phyloP scores from a whole-genome alignment of 2,888 invertebrate species.

The Drosophila neotestacea region DNA sequence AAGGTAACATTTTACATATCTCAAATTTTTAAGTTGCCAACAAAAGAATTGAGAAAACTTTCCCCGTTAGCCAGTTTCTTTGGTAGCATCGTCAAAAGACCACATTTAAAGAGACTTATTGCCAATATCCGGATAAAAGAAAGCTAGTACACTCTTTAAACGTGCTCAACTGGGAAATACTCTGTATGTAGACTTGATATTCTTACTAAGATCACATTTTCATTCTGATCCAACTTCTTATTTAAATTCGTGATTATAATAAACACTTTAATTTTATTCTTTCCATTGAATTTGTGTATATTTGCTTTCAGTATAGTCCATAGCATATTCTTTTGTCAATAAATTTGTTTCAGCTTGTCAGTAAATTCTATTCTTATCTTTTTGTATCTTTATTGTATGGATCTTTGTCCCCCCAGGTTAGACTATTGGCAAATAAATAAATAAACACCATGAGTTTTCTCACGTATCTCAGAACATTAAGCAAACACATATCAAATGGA shows the following conservation, averaged over 20 bases:
- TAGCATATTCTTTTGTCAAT: neutral
- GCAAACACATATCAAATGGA: no score
- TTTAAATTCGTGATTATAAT: no score
- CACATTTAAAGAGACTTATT: slow-evolving; percentile 40
- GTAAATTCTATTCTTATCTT: no score
- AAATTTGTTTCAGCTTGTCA: neutral
- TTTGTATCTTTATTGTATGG: no score
- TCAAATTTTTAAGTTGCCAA: slow-evolving; percentile 1
- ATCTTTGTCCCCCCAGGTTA: neutral
- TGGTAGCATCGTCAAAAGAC: slow-evolving; percentile 22
- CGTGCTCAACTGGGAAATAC: neutral
- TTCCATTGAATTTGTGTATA: neutral
- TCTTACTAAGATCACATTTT: no score
- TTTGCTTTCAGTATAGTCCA: neutral
- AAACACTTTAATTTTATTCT: no score
- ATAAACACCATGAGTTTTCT: neutral
- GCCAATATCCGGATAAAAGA: slow-evolving; percentile 36
- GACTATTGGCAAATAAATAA: neutral
- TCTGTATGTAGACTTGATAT: neutral
- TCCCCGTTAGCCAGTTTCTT: slow-evolving; percentile 4
- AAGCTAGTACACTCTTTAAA: neutral
- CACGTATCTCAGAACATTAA: no score
- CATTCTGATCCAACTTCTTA: no score
- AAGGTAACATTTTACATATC: slow-evolving; percentile 27
- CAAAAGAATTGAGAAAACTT: slow-evolving; percentile 30